Conservation (phyloP, 2,888 invertebrate species). For the Nemoura dubitans region DNA sequence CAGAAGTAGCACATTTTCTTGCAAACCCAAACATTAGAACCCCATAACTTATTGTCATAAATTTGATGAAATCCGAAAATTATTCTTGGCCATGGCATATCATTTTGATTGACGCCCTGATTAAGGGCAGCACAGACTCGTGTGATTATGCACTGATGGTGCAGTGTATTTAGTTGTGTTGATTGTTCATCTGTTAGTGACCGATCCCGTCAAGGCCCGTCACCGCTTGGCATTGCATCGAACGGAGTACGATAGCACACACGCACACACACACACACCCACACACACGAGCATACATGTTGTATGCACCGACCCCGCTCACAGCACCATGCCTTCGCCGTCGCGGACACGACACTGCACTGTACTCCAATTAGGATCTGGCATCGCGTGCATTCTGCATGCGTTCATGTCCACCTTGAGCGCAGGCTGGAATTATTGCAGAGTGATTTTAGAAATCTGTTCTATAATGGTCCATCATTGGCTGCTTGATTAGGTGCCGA, state of each 20-base stretch:
- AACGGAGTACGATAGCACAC: too few species aligned
- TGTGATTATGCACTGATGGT: background rate
- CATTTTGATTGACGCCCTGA: background rate
- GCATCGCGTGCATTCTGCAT: background rate
- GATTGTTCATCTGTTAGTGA: constrained; percentile 7
- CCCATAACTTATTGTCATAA: too few species aligned
- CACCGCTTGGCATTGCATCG: too few species aligned
- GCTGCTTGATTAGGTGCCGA: too few species aligned
- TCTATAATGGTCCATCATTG: background rate
- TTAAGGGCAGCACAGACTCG: background rate
- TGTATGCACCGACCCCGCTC: too few species aligned
- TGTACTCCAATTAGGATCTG: background rate
- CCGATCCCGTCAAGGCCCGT: background rate
- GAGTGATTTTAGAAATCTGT: background rate
- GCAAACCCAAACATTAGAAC: too few species aligned
- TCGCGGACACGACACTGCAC: background rate
- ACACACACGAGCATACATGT: too few species aligned
- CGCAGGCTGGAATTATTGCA: background rate
- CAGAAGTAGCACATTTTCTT: too few species aligned
- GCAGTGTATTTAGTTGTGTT: constrained; percentile 12
- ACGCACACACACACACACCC: too few species aligned
- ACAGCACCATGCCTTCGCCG: too few species aligned
- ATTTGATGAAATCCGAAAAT: background rate
- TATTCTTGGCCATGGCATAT: background rate
- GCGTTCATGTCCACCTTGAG: background rate